Evolutionary conservation across 2,888 invertebrate species (phyloP), one percentile per base, ranked within the genome.

Genomic region (Macrosoma leucophasiata): DNA sequence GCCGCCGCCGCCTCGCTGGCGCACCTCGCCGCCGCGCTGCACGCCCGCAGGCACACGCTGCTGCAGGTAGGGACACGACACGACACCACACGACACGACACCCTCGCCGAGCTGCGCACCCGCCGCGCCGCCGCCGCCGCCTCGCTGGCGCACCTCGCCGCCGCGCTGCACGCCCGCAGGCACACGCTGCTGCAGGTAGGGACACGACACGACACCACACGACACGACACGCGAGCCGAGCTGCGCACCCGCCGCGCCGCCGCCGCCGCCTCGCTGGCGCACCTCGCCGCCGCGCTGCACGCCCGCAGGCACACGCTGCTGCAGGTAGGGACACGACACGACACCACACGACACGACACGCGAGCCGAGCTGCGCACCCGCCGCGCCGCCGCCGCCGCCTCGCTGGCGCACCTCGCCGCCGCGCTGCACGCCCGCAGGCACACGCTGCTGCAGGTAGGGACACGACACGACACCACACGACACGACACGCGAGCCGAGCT

Each of bases 381-480:
- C 41, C 94, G 96, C 62, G 89, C 93, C 6, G 89, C 92, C 29
- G 91, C 94, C 34, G 87, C 90, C 92, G 64, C 90, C 91, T 71
- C 89, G 98, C 8, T 88, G 95, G 33, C 89, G 93, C 43, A 92
- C 91, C 51, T 96, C 96, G 58, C 89, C 94, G 94, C 94, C 0
- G 87, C 90, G 33, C 87, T 93, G 33, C 96, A 97, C 63, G 89
- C 91, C 34, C 88, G 91, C 12, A 94, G 93, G 68, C 78, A 97
- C 67, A 86, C 94, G 39, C 88, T 97, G 48, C 89, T 91, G 48
- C 90, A 91, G 60, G 91, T 95, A 3, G 88, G 41, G n/a, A n/a
- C n/a, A n/a, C n/a, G n/a, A n/a, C n/a, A n/a, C n/a, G n/a, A n/a
- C n/a, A n/a, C n/a, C n/a, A n/a, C n/a, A n/a, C n/a, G n/a, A n/a